Evolutionary conservation across 2,888 invertebrate species (phyloP).

Genomic region (Syrista parreyssii): DNA sequence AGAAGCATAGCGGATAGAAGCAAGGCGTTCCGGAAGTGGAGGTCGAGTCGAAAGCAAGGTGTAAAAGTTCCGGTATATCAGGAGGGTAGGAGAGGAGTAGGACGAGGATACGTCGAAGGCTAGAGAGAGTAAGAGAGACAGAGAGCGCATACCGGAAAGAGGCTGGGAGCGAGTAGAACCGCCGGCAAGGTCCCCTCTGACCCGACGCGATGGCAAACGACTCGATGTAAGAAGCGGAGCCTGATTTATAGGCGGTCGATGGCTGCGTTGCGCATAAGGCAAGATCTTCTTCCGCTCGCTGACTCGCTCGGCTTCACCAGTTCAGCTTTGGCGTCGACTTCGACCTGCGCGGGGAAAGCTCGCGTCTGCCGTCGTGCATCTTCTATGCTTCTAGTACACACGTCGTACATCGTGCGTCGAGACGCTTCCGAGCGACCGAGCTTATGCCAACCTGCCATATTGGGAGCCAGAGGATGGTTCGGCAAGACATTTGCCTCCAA

Average conservation of each 20-base stretch:
- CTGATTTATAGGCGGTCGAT: conserved; percentile 52
- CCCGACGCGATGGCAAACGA: conserved; percentile 49
- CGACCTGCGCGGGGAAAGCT: conserved; percentile 27
- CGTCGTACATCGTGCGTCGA: neutral
- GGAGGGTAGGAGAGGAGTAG: conserved; percentile 5
- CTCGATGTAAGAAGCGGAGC: conserved; percentile 56
- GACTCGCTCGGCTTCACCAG: neutral
- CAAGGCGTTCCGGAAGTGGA: neutral
- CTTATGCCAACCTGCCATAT: neutral
- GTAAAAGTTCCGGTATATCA: neutral
- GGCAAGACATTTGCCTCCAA: neutral
- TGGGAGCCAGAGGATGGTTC: neutral
- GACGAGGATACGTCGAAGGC: conserved; percentile 8
- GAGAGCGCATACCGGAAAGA: conserved; percentile 14
- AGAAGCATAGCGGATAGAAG: neutral
- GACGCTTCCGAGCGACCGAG: neutral
- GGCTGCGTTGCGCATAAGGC: conserved; percentile 39
- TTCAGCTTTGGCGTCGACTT: neutral
- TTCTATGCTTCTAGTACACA: neutral
- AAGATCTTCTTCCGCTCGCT: conserved; percentile 44
- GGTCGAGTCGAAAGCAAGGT: neutral
- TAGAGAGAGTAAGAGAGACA: conserved; percentile 13
- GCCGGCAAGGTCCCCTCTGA: conserved; percentile 48
- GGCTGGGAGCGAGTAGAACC: conserved; percentile 39
- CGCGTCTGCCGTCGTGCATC: conserved; percentile 14